Evolutionary conservation across 37 sponge, comb jelly and placozoan genomes (phyloP).

Genomic region (Beroe ovata): DNA sequence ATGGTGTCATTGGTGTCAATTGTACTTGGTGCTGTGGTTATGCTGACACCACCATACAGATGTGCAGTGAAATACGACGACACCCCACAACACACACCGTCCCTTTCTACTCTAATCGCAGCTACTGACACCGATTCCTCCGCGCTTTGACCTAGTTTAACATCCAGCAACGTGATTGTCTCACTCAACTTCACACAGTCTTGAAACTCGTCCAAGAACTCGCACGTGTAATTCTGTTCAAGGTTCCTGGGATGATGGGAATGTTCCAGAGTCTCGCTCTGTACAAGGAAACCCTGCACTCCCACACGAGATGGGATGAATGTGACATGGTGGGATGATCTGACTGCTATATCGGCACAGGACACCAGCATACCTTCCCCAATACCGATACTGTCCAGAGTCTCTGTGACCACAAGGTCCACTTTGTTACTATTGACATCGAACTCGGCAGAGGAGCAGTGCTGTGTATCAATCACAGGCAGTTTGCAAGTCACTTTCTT

Average conservation of each 20-base stretch:
- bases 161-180: neutral
- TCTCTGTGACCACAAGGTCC: slow-evolving; percentile 42
- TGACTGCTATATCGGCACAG: neutral
- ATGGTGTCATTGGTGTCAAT: neutral
- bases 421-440: neutral
- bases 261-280: neutral
- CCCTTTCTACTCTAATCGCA: neutral
- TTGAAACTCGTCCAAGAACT: slow-evolving; percentile 10
- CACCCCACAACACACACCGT: neutral
- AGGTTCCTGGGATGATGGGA: neutral
- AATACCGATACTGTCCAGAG: slow-evolving; percentile 37
- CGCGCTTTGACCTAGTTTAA: neutral
- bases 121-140: neutral
- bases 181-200: neutral
- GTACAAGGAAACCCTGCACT: slow-evolving; percentile 1
- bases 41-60: neutral
- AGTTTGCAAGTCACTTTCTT: neutral
- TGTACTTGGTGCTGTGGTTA: slow-evolving; percentile 9
- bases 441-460: slow-evolving; percentile 7
- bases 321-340: neutral
- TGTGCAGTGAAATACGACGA: slow-evolving; percentile 20
- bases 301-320: slow-evolving; percentile 4
- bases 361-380: slow-evolving; percentile 20
- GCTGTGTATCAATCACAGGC: neutral
- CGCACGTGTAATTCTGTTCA: slow-evolving; percentile 14